These are phyloP conservation scores for Xestia xanthographa DNA, from an alignment of 2,888 invertebrate species.

Conservation along the genomic window DNA sequence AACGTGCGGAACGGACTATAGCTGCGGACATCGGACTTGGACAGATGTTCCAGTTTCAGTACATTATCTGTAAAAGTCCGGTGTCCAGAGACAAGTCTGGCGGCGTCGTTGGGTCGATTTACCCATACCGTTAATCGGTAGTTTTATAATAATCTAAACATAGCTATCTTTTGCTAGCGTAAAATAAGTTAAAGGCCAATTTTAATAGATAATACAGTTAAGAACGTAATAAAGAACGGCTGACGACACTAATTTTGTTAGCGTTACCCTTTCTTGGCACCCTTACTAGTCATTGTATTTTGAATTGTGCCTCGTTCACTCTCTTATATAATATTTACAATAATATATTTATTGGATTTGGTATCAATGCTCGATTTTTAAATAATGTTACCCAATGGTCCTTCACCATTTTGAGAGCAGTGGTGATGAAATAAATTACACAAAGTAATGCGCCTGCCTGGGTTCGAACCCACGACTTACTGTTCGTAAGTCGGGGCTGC, in stretches of 20 bases:
- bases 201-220: conserved; percentile 64
- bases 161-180: conserved; percentile 3
- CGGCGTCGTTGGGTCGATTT: background rate
- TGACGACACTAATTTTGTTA: conserved; percentile 64
- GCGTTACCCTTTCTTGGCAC: conserved; percentile 60
- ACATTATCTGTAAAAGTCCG: background rate
- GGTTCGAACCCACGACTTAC: too few relatives aligned
- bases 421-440: too few relatives aligned
- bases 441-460: too few relatives aligned
- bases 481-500: too few relatives aligned
- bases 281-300: conserved; percentile 58
- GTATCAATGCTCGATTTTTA: background rate
- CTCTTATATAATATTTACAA: background rate
- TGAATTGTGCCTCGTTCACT: conserved; percentile 59
- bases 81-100: background rate
- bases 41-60: background rate
- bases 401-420: too few relatives aligned
- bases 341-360: background rate
- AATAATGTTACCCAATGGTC: too few relatives aligned
- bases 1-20: background rate
- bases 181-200: conserved; percentile 55
- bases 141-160: background rate
- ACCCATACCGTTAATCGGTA: background rate
- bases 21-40: background rate
- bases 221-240: conserved; percentile 61